These are phyloP conservation scores for Bhutanitis thaidina DNA, from an alignment of 2,888 invertebrate genomes.

Conservation along the genomic window DNA sequence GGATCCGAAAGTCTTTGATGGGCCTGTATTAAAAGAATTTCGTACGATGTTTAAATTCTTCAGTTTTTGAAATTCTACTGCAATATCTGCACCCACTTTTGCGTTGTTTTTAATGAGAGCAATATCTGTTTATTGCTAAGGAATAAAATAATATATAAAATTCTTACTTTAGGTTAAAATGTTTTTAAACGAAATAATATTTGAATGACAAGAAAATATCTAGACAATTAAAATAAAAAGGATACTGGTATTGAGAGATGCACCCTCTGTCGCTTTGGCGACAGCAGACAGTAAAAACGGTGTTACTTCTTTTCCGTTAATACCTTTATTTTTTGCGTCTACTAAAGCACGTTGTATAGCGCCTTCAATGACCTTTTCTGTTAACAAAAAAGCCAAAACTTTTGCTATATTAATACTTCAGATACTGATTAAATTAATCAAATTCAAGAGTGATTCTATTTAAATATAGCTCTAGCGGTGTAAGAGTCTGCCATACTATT, in stretches of 20 bases:
- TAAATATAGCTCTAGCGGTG: too few relatives aligned
- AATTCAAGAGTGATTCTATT: too few relatives aligned
- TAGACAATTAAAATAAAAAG: slow-evolving; percentile 49
- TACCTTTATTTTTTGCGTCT: slow-evolving; percentile 78
- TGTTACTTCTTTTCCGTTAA: slow-evolving; percentile 93
- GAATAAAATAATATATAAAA: background rate
- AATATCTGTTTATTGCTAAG: slow-evolving; percentile 82
- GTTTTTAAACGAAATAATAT: background rate
- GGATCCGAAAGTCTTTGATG: slow-evolving; percentile 31
- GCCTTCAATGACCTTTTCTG: slow-evolving; percentile 80
- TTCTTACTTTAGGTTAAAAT: too few relatives aligned
- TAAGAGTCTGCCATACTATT: too few relatives aligned
- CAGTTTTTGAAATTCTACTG: slow-evolving; percentile 80
- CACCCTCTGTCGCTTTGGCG: slow-evolving; percentile 88
- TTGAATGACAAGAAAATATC: too few relatives aligned
- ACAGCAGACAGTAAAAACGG: slow-evolving; percentile 93
- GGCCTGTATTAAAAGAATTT: slow-evolving; percentile 46
- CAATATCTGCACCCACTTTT: slow-evolving; percentile 88
- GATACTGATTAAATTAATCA: too few relatives aligned
- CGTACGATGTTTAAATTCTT: slow-evolving; percentile 45
- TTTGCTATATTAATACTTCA: too few relatives aligned
- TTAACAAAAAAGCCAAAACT: background rate
- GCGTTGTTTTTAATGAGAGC: slow-evolving; percentile 97
- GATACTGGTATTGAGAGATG: slow-evolving; percentile 92
- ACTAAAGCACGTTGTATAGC: slow-evolving; percentile 86